These are phyloP conservation scores for Alfaro cultratus DNA, from an alignment of 2,797 vertebrate species.

Conservation along the genomic window DNA sequence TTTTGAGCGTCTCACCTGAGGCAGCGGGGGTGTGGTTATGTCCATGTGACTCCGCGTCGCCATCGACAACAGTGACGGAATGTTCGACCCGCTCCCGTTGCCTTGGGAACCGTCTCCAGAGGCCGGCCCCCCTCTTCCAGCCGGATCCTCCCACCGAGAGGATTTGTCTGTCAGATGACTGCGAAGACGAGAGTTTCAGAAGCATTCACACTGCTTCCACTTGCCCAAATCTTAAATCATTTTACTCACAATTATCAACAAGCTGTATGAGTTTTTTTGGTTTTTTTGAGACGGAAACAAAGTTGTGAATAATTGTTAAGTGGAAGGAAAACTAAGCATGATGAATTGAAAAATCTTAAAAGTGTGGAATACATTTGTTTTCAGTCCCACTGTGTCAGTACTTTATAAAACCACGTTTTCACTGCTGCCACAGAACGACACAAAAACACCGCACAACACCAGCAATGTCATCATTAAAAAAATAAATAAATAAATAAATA, in stretches of 20 bases:
- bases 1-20: conserved; percentile 70
- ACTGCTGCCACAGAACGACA: not conserved
- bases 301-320: not conserved
- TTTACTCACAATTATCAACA: not conserved
- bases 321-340: not conserved
- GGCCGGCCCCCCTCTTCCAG: conserved; percentile 75
- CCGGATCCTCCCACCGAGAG: conserved; percentile 86
- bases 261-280: not conserved
- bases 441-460: no score
- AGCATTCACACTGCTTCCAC: not conserved
- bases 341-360: no score
- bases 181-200: conserved; percentile 14
- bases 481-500: no score
- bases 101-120: conserved; percentile 82
- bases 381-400: not conserved
- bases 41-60: conserved; percentile 93
- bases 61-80: conserved; percentile 93
- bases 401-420: not conserved
- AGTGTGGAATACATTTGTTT: no score
- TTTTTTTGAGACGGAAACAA: not conserved
- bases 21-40: conserved; percentile 92
- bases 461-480: no score
- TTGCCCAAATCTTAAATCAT: not conserved
- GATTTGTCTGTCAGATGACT: conserved; percentile 88
- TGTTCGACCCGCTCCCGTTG: conserved; percentile 85